Evolutionary conservation across 2,888 invertebrate species (phyloP).

Genomic region (Papilio elwesi): DNA sequence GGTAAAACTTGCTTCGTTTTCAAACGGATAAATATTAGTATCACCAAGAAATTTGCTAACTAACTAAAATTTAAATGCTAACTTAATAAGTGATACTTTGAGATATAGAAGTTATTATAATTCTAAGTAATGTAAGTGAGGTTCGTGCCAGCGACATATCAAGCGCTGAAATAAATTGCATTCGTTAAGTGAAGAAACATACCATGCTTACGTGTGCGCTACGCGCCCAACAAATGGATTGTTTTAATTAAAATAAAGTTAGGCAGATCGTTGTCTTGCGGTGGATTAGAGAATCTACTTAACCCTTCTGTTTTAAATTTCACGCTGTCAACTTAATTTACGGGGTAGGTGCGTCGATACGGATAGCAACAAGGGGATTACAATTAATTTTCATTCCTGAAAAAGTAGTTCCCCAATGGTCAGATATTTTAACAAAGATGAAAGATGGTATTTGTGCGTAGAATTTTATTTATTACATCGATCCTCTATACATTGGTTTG

Average conservation of each 20-base stretch:
- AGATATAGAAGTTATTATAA: conserved; percentile 5
- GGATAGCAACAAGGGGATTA: conserved; percentile 41
- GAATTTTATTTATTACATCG: too few species aligned
- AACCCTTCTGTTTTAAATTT: conserved; percentile 66
- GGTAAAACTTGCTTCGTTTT: too few species aligned
- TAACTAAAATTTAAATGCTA: too few species aligned
- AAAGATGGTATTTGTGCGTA: too few species aligned
- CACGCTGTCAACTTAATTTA: conserved; percentile 61
- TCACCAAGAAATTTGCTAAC: too few species aligned
- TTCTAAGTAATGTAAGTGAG: conserved; percentile 45
- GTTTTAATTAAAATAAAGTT: conserved; percentile 67
- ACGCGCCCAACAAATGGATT: conserved; percentile 53
- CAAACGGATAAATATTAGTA: too few species aligned
- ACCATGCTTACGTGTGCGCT: conserved; percentile 33
- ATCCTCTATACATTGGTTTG: too few species aligned
- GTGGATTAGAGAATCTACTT: conserved; percentile 60
- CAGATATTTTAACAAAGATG: not conserved
- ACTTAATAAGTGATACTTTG: not conserved
- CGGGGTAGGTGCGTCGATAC: conserved; percentile 48
- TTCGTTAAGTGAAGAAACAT: conserved; percentile 24
- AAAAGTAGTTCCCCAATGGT: not conserved
- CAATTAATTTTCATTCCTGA: not conserved
- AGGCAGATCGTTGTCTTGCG: conserved; percentile 61
- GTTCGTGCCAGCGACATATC: conserved; percentile 40
- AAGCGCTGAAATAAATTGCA: conserved; percentile 43